Percentiles rank a stretch among this genome's conserved stretches.
These are phyloP conservation scores for Ichneumoninae sp. DNA, from an alignment of 2,888 invertebrate species.

Conservation along the genomic window DNA sequence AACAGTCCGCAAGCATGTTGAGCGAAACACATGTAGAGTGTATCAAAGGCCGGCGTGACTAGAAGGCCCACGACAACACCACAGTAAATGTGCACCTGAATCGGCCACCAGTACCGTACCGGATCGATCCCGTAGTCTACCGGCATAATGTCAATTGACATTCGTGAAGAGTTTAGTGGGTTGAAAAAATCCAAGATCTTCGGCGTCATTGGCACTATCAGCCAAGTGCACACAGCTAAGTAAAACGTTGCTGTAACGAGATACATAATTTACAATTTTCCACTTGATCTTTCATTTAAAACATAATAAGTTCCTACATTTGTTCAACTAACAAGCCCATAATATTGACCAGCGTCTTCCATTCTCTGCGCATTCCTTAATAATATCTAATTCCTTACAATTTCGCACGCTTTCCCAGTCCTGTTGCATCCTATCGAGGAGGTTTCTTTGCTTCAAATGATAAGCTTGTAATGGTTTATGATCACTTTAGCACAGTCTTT, in stretches of 20 bases:
- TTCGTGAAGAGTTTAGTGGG: constrained; percentile 5
- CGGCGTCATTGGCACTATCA: neutral
- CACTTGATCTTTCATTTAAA: neutral
- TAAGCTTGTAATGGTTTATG: neutral
- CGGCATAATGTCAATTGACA: neutral
- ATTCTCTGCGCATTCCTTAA: neutral
- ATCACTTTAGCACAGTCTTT: neutral
- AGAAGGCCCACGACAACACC: neutral
- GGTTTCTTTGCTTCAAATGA: neutral
- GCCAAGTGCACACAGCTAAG: neutral
- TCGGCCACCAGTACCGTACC: constrained; percentile 6
- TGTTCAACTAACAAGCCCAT: neutral
- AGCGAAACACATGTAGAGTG: neutral
- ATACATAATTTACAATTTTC: neutral
- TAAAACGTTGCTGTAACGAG: neutral
- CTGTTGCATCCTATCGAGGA: neutral
- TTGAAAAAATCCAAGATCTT: neutral
- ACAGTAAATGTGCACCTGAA: neutral
- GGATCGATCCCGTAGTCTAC: constrained; percentile 27
- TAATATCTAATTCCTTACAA: neutral
- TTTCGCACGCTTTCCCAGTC: neutral
- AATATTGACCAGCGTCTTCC: constrained; percentile 1
- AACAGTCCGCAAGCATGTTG: constrained; percentile 26
- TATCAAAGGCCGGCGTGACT: neutral
- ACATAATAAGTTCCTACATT: neutral